Conservation (phyloP, 2,888 invertebrate genomes). For the Stenichneumon culpator region DNA sequence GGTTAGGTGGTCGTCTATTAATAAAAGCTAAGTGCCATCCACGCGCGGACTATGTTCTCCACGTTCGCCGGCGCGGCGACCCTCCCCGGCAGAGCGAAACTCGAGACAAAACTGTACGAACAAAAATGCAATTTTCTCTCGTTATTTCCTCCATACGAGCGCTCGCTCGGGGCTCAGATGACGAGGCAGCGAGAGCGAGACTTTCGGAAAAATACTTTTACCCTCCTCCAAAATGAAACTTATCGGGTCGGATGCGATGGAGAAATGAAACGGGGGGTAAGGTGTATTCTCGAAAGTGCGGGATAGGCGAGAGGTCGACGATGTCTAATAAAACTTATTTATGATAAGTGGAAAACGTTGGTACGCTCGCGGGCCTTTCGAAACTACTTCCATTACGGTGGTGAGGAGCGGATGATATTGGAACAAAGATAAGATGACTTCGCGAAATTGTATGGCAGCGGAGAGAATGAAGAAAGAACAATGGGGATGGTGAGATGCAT, state of each 20-base stretch:
- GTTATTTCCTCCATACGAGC: conserved; percentile 16
- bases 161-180: not conserved
- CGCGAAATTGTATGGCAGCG: conserved; percentile 17
- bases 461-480: conserved; percentile 33
- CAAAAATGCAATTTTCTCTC: conserved; percentile 43
- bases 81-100: conserved; percentile 7
- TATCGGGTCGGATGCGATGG: not conserved
- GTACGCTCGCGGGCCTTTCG: conserved; percentile 2
- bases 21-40: conserved; percentile 68
- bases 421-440: conserved; percentile 22
- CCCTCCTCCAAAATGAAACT: not conserved
- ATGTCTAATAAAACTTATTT: conserved; percentile 62
- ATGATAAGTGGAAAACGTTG: conserved; percentile 48
- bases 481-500: conserved; percentile 42
- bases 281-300: conserved; percentile 37
- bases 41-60: conserved; percentile 53
- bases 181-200: not conserved
- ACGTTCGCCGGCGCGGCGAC: conserved; percentile 31
- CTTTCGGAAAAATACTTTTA: conserved; percentile 31
- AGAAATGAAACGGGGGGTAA: conserved; percentile 15
- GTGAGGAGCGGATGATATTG: conserved; percentile 7
- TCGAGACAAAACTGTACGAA: conserved; percentile 50
- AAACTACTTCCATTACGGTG: not conserved
- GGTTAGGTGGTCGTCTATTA: conserved; percentile 70
- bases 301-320: conserved; percentile 47